These are phyloP conservation scores for Mesorhabditis spiculigera DNA, from an alignment of 2,888 invertebrate species.

Conservation along the genomic window DNA sequence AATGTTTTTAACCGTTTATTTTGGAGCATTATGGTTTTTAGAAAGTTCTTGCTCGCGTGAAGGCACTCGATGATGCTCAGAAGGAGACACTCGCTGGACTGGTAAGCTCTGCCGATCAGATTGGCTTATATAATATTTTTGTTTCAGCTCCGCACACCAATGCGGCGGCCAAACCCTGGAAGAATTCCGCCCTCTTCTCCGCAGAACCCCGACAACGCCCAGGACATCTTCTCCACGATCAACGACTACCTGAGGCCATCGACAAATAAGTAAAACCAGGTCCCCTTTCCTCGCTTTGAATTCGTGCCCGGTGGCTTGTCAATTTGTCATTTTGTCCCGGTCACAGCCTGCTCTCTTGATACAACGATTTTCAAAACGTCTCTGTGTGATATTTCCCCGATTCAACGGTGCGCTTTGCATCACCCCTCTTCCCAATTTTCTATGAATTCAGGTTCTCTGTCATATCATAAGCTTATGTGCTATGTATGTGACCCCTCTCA, in stretches of 20 bases:
- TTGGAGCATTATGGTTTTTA: not conserved
- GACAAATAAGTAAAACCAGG: not conserved
- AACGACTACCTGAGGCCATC: not conserved
- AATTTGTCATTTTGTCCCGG: not conserved
- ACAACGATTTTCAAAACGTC: too few species aligned
- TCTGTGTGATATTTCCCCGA: too few species aligned
- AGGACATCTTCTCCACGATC: slow-evolving; percentile 1
- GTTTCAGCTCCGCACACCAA: not conserved
- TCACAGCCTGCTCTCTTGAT: not conserved
- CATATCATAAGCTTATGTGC: too few species aligned
- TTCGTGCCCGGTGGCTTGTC: not conserved
- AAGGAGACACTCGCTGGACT: not conserved
- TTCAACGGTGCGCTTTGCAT: too few species aligned
- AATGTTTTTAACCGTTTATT: not conserved
- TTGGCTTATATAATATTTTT: not conserved
- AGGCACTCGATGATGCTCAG: not conserved
- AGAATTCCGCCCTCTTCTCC: not conserved
- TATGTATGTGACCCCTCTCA: too few species aligned
- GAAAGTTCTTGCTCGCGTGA: slow-evolving; percentile 2
- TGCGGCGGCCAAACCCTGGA: not conserved
- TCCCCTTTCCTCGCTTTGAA: slow-evolving; percentile 5
- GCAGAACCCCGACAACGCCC: not conserved
- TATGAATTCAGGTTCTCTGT: too few species aligned
- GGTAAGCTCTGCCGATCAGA: not conserved
- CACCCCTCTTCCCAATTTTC: too few species aligned